Conservation (phyloP, 2,888 invertebrate species). For the Hedya salicella region DNA sequence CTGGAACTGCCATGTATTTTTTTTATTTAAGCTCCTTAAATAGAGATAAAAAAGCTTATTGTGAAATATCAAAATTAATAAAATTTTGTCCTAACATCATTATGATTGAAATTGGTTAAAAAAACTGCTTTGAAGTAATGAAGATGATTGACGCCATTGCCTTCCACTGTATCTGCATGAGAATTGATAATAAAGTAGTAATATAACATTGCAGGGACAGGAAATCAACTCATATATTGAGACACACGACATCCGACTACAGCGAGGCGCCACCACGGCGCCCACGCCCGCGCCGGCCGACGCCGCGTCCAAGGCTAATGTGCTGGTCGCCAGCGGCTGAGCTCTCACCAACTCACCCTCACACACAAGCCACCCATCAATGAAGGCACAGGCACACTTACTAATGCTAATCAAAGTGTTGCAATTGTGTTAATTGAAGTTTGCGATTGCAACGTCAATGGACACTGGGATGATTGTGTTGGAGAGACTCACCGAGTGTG, state of each 20-base stretch:
- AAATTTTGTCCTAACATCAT: too few species aligned
- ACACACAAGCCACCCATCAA: not conserved
- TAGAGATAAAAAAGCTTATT: too few species aligned
- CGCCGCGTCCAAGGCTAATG: constrained; percentile 77
- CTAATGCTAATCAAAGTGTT: too few species aligned
- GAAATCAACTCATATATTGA: constrained; percentile 97
- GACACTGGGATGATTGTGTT: not conserved
- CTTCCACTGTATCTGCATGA: too few species aligned
- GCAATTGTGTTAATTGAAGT: too few species aligned
- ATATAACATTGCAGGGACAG: constrained; percentile 78
- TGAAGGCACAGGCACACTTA: not conserved
- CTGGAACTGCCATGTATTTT: too few species aligned
- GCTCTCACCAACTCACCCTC: not conserved
- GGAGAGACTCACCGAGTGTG: not conserved
- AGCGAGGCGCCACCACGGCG: constrained; percentile 69
- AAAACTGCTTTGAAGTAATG: too few species aligned
- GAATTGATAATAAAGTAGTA: too few species aligned
- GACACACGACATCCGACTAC: constrained; percentile 94
- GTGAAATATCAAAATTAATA: too few species aligned
- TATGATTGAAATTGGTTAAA: too few species aligned
- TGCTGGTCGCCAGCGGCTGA: constrained; percentile 81
- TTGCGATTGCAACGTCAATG: not conserved
- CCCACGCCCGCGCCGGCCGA: constrained; percentile 55
- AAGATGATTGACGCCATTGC: too few species aligned
- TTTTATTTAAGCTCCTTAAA: too few species aligned